These are phyloP conservation scores for Sycobia sp. DNA, from an alignment of 1,140 invertebrate genomes.

Conservation along the genomic window DNA sequence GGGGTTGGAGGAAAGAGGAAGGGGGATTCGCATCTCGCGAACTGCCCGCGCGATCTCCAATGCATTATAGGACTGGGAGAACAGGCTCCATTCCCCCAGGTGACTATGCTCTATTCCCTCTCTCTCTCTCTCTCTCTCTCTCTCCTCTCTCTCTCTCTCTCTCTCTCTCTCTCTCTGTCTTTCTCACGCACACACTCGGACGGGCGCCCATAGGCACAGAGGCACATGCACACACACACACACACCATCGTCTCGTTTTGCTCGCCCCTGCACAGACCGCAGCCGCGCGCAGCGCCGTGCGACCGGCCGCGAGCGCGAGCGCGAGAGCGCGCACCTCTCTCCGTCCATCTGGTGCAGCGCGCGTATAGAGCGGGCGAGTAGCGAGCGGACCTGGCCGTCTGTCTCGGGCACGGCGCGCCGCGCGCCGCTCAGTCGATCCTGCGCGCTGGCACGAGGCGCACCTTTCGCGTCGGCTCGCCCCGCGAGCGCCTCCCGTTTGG, in stretches of 20 bases:
- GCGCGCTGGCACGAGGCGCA: slow-evolving; percentile 18
- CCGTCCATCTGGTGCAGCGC: too few relatives aligned
- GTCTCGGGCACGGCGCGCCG: background rate
- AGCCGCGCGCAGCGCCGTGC: too few relatives aligned
- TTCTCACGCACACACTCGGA: background rate
- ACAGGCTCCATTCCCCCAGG: slow-evolving; percentile 3
- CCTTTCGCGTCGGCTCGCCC: background rate
- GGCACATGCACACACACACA: too few relatives aligned
- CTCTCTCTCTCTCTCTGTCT: background rate
- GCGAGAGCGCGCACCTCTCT: too few relatives aligned
- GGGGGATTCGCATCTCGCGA: background rate
- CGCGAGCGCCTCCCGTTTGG: background rate
- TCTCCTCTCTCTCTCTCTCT: background rate
- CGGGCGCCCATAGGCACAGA: too few relatives aligned
- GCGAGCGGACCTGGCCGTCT: background rate
- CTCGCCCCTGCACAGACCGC: too few relatives aligned
- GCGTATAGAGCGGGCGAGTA: background rate
- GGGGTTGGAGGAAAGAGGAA: background rate
- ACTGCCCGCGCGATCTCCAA: background rate
- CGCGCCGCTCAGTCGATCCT: slow-evolving; percentile 21
- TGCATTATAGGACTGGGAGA: too few relatives aligned
- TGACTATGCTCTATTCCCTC: background rate
- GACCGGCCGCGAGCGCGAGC: too few relatives aligned
- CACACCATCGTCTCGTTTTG: too few relatives aligned
- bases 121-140: background rate